Conservation (phyloP, 2,113 vertebrate species). For the Coreoperca whiteheadi region DNA sequence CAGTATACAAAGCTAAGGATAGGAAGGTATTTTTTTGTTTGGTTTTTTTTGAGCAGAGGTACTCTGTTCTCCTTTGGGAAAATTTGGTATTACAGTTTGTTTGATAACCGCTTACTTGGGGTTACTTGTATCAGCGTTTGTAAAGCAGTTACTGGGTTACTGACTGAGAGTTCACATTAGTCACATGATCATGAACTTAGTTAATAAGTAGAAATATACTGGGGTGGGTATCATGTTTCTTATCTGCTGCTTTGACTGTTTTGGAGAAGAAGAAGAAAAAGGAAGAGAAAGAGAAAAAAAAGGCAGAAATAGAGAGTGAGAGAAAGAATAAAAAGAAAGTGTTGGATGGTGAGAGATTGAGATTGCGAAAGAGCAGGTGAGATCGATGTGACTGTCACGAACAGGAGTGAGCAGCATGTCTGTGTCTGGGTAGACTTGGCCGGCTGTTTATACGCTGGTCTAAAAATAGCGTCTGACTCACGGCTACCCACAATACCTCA, state of each 20-base stretch:
- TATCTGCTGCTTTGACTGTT: slow-evolving; percentile 48
- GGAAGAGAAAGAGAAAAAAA: background rate
- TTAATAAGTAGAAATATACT: slow-evolving; percentile 55
- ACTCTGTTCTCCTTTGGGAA: background rate
- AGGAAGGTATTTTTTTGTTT: too few species aligned
- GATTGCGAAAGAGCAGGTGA: slow-evolving; percentile 56
- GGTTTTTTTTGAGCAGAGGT: too few species aligned
- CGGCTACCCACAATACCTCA: slow-evolving; percentile 80
- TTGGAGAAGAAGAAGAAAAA: background rate
- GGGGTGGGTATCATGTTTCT: slow-evolving; percentile 14
- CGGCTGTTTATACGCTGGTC: slow-evolving; percentile 69
- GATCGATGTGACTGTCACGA: slow-evolving; percentile 30
- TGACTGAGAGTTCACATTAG: slow-evolving; percentile 4
- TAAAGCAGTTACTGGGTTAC: slow-evolving; percentile 24
- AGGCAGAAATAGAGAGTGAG: background rate
- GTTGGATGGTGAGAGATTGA: background rate
- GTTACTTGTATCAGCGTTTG: slow-evolving; percentile 31
- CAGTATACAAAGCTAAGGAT: too few species aligned
- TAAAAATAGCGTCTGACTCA: slow-evolving; percentile 83
- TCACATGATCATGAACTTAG: slow-evolving; percentile 23
- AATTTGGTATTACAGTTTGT: background rate
- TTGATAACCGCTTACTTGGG: slow-evolving; percentile 16
- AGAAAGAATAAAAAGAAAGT: background rate
- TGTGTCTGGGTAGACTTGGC: slow-evolving; percentile 77
- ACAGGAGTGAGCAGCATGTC: slow-evolving; percentile 45